Base-by-base conservation (phyloP, 1,140 invertebrate species). In the Tetragonula clypearis region DNA sequence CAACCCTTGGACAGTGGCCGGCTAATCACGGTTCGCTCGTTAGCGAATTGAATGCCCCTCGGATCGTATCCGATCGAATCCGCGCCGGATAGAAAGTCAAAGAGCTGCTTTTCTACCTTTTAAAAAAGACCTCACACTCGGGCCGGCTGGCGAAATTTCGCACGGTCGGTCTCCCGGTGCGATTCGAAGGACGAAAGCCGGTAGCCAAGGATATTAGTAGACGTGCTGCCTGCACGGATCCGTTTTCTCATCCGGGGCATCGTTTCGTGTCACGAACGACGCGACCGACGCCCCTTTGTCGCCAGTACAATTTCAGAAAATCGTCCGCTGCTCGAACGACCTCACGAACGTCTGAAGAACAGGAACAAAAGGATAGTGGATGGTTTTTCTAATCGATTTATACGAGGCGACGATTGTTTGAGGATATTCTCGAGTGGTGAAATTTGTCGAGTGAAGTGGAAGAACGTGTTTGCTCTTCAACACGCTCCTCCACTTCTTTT, bases 21-120 rank as follows among this genome's bases (percentile, higher is more conserved):
- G 87, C 93, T 94, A 94, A 94, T 94, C 92, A 92, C 90, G 91
- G 85, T 84, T 35, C 69, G 89, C 92, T 94, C 93, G 93, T 94
- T 94, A 94, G 88, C 92, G 90, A 92, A 93, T 93, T 92, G 87
- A 94, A 93, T 93, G 90, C 88, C 74, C 85, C 81, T 77, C 69
- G 83, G 91, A 89, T 92, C 86, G 86, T 84, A 84, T 86, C 77
- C 71, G 88, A 87, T 89, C 83, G 72, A 85, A 77, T 81, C 72
- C 58, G 58, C 68, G 82, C 53, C 87, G 87, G 76, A n/a, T 86
- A 84, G 89, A 89, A 90, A 91, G 87, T 90, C 85, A 87, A 85
- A 83, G 84, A 86, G 86, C 58, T 82, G 84, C 65, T 87, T 83
- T 35, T 85, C 58, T 89, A 60, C 78, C 73, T 84, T 86, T 82